These are phyloP conservation scores for Phenganax stokvisi DNA, from an alignment of 92 coral and sea anemone species.

Conservation along the genomic window DNA sequence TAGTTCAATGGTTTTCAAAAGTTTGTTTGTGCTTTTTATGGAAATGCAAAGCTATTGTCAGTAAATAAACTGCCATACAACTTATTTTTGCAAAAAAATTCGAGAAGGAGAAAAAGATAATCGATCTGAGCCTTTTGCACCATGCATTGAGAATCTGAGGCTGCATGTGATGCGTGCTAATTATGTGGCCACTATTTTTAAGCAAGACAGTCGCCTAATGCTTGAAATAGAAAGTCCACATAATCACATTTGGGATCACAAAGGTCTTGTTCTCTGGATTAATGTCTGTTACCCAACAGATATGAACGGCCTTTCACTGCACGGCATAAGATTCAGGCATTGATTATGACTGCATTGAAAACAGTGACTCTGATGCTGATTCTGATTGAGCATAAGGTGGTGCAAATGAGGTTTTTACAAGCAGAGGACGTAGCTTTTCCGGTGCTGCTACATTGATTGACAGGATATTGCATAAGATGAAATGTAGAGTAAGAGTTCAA, in stretches of 20 bases:
- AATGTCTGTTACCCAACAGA: neutral
- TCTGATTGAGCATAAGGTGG: no score
- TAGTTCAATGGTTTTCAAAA: neutral
- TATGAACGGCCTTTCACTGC: no score
- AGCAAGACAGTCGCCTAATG: neutral
- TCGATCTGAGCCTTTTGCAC: constrained; percentile 9
- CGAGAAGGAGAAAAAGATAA: constrained; percentile 1
- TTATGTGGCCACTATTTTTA: neutral
- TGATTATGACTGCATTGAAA: no score
- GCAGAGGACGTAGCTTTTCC: no score
- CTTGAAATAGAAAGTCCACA: neutral
- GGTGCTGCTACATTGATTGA: no score
- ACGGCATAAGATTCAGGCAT: no score
- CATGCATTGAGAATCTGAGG: neutral
- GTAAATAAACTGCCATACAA: neutral
- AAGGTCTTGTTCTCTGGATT: neutral
- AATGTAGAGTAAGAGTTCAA: no score
- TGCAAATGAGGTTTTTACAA: no score
- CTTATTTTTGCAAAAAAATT: neutral
- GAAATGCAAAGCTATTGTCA: neutral
- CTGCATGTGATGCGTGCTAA: constrained; percentile 12
- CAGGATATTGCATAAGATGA: no score
- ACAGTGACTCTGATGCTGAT: no score
- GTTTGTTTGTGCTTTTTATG: constrained; percentile 21
- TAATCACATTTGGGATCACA: neutral